Conservation (phyloP, 2,888 invertebrate species). For the Lymantria monacha region DNA sequence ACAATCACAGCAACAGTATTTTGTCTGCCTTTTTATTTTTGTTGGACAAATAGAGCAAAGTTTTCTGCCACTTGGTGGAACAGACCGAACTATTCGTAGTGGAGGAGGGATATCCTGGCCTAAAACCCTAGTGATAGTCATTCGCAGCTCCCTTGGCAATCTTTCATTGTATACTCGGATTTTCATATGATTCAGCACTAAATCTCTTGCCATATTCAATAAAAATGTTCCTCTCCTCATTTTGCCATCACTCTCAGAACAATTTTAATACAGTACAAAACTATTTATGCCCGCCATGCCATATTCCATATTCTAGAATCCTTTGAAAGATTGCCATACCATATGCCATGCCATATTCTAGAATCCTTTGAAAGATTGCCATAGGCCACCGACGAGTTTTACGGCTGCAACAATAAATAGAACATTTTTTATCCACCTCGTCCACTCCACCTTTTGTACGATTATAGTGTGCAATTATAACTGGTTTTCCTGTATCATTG, state of each 20-base stretch:
- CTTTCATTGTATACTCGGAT: slow-evolving; percentile 14
- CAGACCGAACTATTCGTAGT: slow-evolving; percentile 5
- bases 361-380: slow-evolving; percentile 19
- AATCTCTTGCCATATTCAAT: slow-evolving; percentile 15
- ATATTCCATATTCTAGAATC: too few relatives aligned
- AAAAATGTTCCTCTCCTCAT: slow-evolving; percentile 18
- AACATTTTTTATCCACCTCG: slow-evolving; percentile 13
- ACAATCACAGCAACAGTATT: slow-evolving; percentile 4
- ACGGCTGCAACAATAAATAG: slow-evolving; percentile 9
- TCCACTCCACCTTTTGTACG: slow-evolving; percentile 5
- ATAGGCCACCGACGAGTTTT: slow-evolving; percentile 10
- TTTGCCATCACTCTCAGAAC: slow-evolving; percentile 7
- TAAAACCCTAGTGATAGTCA: slow-evolving; percentile 16
- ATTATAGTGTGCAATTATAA: slow-evolving; percentile 17
- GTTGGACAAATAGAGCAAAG: slow-evolving; percentile 1
- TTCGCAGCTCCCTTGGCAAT: slow-evolving; percentile 1
- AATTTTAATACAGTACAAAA: slow-evolving; percentile 6
- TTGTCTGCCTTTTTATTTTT: slow-evolving; percentile 1
- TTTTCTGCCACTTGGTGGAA: slow-evolving; percentile 10
- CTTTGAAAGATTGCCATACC: slow-evolving; percentile 21
- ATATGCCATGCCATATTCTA: too few relatives aligned
- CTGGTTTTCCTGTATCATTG: slow-evolving; percentile 10
- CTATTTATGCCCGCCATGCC: slow-evolving; percentile 17
- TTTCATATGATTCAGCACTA: slow-evolving; percentile 15
- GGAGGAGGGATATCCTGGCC: slow-evolving; percentile 10